Evolutionary conservation across 2,888 invertebrate species (phyloP).

Genomic region (Laothoe populi): DNA sequence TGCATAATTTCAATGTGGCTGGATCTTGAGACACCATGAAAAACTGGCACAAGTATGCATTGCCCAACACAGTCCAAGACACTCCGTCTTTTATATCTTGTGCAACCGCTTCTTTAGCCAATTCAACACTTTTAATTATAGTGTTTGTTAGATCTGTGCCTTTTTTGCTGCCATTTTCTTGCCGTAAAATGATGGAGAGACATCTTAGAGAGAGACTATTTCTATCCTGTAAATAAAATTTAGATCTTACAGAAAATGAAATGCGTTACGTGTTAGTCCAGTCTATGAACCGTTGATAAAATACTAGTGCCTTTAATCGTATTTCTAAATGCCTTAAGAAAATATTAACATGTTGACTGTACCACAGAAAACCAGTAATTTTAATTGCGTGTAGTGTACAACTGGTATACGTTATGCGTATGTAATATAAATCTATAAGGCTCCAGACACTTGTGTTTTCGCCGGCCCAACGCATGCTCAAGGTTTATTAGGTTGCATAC

Average conservation of each 20-base stretch:
- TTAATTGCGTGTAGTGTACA: too few relatives aligned
- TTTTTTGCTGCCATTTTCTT: constrained; percentile 76
- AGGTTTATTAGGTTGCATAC: too few relatives aligned
- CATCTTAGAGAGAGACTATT: constrained; percentile 91
- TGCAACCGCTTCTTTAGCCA: constrained; percentile 93
- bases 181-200: constrained; percentile 92
- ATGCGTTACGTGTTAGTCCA: too few relatives aligned
- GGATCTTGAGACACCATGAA: constrained; percentile 91
- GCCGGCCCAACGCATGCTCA: too few relatives aligned
- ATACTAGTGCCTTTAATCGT: too few relatives aligned
- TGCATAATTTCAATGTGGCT: constrained; percentile 87
- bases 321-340: too few relatives aligned
- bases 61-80: constrained; percentile 94
- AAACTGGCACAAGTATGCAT: constrained; percentile 92
- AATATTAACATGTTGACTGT: too few relatives aligned
- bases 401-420: too few relatives aligned
- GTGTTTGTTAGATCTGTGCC: constrained; percentile 83
- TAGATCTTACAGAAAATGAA: neutral
- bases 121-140: constrained; percentile 89
- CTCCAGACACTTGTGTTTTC: too few relatives aligned
- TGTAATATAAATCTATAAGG: too few relatives aligned
- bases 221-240: constrained; percentile 81
- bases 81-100: constrained; percentile 90
- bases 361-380: too few relatives aligned
- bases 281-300: too few relatives aligned